Evolutionary conservation across 2,797 vertebrate species (phyloP).

Genomic region (Discoglossus pictus): DNA sequence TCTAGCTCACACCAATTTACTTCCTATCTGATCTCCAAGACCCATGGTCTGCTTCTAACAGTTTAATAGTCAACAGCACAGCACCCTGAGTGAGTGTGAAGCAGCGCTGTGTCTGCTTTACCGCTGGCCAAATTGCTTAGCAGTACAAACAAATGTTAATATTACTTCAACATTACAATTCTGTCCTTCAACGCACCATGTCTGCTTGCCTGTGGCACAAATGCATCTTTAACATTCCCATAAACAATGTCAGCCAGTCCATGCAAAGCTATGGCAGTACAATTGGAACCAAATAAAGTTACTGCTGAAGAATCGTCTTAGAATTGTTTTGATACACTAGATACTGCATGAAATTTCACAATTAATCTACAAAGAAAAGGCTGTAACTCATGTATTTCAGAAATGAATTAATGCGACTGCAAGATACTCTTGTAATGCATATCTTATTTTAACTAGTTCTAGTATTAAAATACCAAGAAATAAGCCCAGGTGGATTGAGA

Average conservation of each 20-base stretch:
- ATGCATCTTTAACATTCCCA: neutral
- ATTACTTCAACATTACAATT: conserved; percentile 16
- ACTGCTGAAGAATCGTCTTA: no score
- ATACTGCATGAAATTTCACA: conserved; percentile 3
- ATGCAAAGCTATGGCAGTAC: no score
- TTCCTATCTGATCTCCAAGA: conserved; percentile 39
- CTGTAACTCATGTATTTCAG: conserved; percentile 10
- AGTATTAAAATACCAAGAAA: neutral
- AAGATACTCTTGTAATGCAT: conserved; percentile 8
- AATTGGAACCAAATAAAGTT: neutral
- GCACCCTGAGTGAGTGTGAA: conserved; percentile 29
- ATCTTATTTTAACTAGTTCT: conserved; percentile 10
- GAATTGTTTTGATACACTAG: conserved; percentile 1
- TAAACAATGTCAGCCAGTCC: conserved; percentile 3
- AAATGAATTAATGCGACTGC: conserved; percentile 3
- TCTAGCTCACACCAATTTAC: conserved; percentile 32
- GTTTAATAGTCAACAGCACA: conserved; percentile 46
- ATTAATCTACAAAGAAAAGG: conserved; percentile 17
- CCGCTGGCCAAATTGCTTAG: conserved; percentile 35
- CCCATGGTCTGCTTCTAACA: conserved; percentile 23
- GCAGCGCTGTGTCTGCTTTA: conserved; percentile 12
- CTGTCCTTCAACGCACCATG: conserved; percentile 37
- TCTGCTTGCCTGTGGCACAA: conserved; percentile 19
- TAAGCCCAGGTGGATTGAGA: conserved; percentile 9
- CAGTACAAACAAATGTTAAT: conserved; percentile 38